Evolutionary conservation across 1,140 invertebrate genomes (phyloP).

Genomic region (Apocrypta bakeri): DNA sequence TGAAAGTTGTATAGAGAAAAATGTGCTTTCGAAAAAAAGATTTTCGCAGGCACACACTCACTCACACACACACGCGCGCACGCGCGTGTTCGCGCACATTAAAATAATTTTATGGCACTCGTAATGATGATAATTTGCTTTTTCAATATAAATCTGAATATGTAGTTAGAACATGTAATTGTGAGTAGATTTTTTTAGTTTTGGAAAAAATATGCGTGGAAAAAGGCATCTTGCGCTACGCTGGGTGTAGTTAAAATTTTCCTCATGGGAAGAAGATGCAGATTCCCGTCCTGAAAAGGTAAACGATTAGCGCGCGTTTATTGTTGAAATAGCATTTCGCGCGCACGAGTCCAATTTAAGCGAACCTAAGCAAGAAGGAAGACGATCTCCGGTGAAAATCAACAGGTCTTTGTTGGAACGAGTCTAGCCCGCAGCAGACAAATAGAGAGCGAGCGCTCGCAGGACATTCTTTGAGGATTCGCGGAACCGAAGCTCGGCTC

Average conservation of each 20-base stretch:
- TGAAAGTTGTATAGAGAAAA: not conserved
- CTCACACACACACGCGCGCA: no score
- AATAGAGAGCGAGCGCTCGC: not conserved
- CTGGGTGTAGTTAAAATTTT: no score
- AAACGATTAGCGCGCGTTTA: no score
- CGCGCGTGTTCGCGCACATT: constrained; percentile 4
- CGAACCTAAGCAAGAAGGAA: no score
- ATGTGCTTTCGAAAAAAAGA: not conserved
- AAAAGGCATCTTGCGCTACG: no score
- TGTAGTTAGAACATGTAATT: not conserved
- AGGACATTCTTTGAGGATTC: constrained; percentile 34
- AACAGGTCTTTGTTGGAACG: constrained; percentile 18
- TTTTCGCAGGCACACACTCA: not conserved
- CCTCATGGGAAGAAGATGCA: not conserved
- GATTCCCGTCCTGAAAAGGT: no score
- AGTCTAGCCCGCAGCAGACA: not conserved
- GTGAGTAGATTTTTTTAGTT: not conserved
- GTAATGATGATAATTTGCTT: not conserved
- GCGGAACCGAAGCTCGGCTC: not conserved
- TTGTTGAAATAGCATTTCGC: no score
- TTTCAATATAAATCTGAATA: not conserved
- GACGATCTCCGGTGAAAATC: constrained; percentile 23
- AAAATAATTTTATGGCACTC: constrained; percentile 18
- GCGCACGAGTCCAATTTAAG: no score
- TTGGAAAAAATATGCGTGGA: no score